Conservation (phyloP, 1,140 invertebrate genomes). For the Pseudachorutes palmiensis region DNA sequence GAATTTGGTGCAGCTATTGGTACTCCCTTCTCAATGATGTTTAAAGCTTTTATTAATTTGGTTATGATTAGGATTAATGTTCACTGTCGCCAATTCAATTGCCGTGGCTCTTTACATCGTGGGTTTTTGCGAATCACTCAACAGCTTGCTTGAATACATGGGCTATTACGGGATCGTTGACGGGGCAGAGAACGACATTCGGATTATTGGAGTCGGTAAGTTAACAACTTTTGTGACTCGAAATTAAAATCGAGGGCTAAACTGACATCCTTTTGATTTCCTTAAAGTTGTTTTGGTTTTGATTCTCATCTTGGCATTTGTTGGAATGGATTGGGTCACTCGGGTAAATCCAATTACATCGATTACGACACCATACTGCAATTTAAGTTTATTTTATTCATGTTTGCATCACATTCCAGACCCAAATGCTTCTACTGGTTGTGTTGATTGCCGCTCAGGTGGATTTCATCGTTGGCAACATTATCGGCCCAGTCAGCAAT, state of each 20-base stretch:
- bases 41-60: constrained; percentile 11
- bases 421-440: constrained; percentile 53
- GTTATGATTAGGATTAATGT: constrained; percentile 46
- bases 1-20: constrained; percentile 59
- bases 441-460: constrained; percentile 52
- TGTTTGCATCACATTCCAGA: constrained; percentile 43
- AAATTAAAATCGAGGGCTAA: constrained; percentile 1
- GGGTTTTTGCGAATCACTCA: constrained; percentile 55
- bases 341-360: constrained; percentile 32
- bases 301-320: constrained; percentile 45
- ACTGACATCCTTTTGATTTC: background rate
- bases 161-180: constrained; percentile 39
- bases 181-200: constrained; percentile 45
- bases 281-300: constrained; percentile 38
- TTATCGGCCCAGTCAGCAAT: constrained; percentile 49
- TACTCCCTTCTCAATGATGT: background rate
- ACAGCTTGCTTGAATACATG: constrained; percentile 43
- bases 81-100: constrained; percentile 56
- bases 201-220: constrained; percentile 42
- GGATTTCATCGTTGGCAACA: constrained; percentile 52
- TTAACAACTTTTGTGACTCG: too few relatives aligned
- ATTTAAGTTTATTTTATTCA: background rate
- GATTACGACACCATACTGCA: constrained; percentile 3
- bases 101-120: constrained; percentile 58
- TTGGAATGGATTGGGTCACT: constrained; percentile 48